Conservation (phyloP, 2,888 invertebrate genomes). For the Mycalesis mineus region DNA sequence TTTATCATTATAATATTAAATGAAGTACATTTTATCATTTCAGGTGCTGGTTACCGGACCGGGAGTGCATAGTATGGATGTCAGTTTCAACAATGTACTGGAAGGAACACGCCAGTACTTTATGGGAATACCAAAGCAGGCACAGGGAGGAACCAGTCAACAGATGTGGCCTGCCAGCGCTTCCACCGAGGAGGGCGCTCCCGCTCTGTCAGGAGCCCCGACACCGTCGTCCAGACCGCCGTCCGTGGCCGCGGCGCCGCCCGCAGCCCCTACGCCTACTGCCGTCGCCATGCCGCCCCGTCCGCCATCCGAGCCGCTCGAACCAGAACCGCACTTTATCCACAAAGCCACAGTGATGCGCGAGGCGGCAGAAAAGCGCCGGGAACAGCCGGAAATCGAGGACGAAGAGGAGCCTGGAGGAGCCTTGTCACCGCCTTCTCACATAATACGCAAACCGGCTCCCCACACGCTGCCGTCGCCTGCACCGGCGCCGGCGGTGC, state of each 20-base stretch:
- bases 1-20: too few species aligned
- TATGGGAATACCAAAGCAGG: constrained; percentile 84
- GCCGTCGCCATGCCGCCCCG: constrained; percentile 63
- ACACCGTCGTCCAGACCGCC: constrained; percentile 70
- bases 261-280: constrained; percentile 48
- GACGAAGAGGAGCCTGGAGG: constrained; percentile 63
- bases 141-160: constrained; percentile 60
- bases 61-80: constrained; percentile 82
- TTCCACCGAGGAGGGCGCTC: constrained; percentile 60
- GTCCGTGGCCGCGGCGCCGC: constrained; percentile 70
- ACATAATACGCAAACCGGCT: constrained; percentile 69
- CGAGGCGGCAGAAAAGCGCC: constrained; percentile 70
- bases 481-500: constrained; percentile 55
- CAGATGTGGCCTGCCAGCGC: constrained; percentile 56
- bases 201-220: constrained; percentile 65
- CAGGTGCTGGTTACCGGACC: constrained; percentile 50
- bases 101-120: constrained; percentile 91
- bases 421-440: constrained; percentile 69
- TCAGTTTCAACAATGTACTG: constrained; percentile 86
- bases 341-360: constrained; percentile 76
- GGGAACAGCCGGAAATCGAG: constrained; percentile 65
- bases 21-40: constrained; percentile 34
- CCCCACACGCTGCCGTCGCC: constrained; percentile 58
- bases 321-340: constrained; percentile 76
- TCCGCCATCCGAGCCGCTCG: constrained; percentile 68